Conservation (phyloP, 2,797 vertebrate genomes). For the Coluber constrictor region DNA sequence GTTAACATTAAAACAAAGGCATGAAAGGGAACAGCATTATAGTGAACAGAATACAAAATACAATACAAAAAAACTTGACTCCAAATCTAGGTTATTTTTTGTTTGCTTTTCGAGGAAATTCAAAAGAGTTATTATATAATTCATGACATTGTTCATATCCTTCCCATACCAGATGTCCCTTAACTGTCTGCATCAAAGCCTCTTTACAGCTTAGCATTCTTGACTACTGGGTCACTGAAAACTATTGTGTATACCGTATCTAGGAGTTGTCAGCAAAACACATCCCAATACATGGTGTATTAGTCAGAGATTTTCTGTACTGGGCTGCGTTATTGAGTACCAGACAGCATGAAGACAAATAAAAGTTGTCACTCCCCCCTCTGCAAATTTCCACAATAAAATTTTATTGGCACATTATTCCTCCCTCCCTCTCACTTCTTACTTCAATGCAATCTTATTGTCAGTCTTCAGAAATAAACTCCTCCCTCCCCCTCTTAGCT, state of each 20-base stretch:
- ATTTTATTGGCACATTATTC: not conserved
- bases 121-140: conserved; percentile 19
- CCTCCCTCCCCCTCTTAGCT: not conserved
- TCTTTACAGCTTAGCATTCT: conserved; percentile 46
- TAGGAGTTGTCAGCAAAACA: conserved; percentile 5
- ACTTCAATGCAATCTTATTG: not conserved
- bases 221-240: conserved; percentile 26
- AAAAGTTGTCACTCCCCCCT: not conserved
- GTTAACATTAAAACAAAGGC: not conserved
- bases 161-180: conserved; percentile 41
- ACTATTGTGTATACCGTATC: conserved; percentile 4
- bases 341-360: not conserved
- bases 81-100: not conserved
- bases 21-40: not conserved
- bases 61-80: not conserved
- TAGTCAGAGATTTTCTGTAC: not conserved
- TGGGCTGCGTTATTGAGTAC: not conserved
- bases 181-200: conserved; percentile 45
- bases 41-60: not conserved
- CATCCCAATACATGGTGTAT: not conserved
- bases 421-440: not conserved
- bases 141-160: conserved; percentile 49
- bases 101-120: not conserved
- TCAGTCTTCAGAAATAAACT: not conserved
- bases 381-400: not conserved